Conservation (phyloP, 2,113 vertebrate genomes). For the Nothocercus nigrocapillus region DNA sequence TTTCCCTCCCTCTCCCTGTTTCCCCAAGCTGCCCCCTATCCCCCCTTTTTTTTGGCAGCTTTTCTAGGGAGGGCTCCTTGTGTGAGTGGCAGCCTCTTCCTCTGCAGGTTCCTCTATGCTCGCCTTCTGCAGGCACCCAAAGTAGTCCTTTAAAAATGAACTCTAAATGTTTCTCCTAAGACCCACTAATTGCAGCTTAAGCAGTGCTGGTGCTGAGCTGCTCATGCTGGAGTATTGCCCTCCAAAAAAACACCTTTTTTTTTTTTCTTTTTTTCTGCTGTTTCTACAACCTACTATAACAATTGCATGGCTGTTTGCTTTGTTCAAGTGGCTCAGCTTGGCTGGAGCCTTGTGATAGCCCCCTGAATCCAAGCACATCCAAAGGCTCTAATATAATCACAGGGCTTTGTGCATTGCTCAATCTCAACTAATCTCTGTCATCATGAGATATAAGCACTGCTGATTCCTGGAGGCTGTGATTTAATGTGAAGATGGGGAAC, state of each 20-base stretch:
- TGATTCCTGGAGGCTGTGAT: neutral
- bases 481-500: neutral
- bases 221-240: neutral
- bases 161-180: neutral
- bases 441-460: neutral
- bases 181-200: neutral
- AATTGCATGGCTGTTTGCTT: neutral
- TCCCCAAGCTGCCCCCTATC: too few relatives aligned
- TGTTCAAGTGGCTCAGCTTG: neutral
- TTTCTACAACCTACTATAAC: neutral
- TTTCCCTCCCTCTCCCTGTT: neutral
- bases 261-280: neutral
- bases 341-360: neutral
- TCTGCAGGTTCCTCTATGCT: too few relatives aligned
- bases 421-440: slow-evolving; percentile 1
- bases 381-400: neutral
- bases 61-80: neutral
- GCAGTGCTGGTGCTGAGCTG: neutral
- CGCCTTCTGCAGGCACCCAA: neutral
- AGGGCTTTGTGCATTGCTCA: neutral
- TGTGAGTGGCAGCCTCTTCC: neutral
- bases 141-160: neutral
- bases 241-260: neutral
- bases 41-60: neutral
- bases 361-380: neutral